Evolutionary conservation across 37 sponge, comb jelly and placozoan genomes (phyloP).

Genomic region (Oopsacas minuta): DNA sequence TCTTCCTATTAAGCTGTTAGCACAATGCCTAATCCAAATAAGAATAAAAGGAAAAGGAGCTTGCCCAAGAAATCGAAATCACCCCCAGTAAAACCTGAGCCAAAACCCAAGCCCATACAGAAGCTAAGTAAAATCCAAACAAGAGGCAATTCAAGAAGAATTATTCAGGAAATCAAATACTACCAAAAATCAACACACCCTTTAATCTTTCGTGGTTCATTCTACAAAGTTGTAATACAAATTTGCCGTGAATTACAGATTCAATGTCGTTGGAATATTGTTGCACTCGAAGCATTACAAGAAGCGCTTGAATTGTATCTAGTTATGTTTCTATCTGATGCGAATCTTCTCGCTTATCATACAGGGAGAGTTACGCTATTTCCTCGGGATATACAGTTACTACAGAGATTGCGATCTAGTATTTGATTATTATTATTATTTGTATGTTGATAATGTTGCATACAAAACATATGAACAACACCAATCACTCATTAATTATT

Average conservation of each 20-base stretch:
- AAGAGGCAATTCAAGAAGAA: background rate
- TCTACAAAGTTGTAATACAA: background rate
- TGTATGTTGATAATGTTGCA: no score
- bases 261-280: background rate
- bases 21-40: no score
- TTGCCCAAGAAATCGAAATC: no score
- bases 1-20: no score
- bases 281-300: background rate
- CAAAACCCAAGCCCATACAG: no score
- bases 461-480: no score
- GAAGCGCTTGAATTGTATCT: background rate
- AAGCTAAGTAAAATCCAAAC: background rate
- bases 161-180: background rate
- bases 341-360: background rate
- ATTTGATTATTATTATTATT: no score
- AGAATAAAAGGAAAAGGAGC: no score
- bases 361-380: background rate
- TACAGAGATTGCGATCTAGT: background rate
- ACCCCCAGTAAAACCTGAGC: no score
- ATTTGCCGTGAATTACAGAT: background rate
- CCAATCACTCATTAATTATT: no score
- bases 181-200: background rate
- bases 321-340: background rate
- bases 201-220: background rate
- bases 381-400: background rate